These are phyloP conservation scores for Macrophya annulata DNA, from an alignment of 2,888 invertebrate genomes.

Conservation along the genomic window DNA sequence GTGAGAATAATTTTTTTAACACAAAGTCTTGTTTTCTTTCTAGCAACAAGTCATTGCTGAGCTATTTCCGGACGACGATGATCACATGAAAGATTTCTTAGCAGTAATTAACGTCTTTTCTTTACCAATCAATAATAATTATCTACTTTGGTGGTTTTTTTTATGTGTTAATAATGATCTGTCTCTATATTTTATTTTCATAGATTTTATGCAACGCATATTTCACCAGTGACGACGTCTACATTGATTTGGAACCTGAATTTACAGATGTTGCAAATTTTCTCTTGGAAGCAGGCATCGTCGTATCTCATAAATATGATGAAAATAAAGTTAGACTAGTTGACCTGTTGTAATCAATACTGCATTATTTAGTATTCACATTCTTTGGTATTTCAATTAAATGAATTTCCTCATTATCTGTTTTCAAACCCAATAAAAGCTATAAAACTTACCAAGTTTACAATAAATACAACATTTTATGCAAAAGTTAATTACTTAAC, in stretches of 20 bases:
- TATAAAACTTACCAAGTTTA: neutral
- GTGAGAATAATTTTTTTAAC: neutral
- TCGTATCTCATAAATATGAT: conserved; percentile 71
- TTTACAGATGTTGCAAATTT: conserved; percentile 64
- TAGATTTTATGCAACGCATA: conserved; percentile 66
- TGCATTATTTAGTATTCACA: neutral
- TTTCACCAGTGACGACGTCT: conserved; percentile 71
- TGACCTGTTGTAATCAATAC: conserved; percentile 64
- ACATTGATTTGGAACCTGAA: conserved; percentile 66
- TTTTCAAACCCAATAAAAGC: neutral
- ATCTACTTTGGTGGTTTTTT: neutral
- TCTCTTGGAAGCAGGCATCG: conserved; percentile 71
- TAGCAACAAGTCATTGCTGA: conserved; percentile 67
- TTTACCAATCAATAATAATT: neutral
- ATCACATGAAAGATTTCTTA: conserved; percentile 66
- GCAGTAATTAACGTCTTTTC: conserved; percentile 65
- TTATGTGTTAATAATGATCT: neutral
- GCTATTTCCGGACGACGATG: conserved; percentile 68
- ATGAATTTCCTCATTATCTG: neutral
- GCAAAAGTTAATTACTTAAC: neutral
- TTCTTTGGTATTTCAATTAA: neutral
- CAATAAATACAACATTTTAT: conserved; percentile 26
- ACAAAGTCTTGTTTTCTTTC: conserved; percentile 49
- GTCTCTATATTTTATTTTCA: neutral
- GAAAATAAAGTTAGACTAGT: conserved; percentile 70